Evolutionary conservation across 2,888 invertebrate species (phyloP).

Genomic region (Alcis repandata): DNA sequence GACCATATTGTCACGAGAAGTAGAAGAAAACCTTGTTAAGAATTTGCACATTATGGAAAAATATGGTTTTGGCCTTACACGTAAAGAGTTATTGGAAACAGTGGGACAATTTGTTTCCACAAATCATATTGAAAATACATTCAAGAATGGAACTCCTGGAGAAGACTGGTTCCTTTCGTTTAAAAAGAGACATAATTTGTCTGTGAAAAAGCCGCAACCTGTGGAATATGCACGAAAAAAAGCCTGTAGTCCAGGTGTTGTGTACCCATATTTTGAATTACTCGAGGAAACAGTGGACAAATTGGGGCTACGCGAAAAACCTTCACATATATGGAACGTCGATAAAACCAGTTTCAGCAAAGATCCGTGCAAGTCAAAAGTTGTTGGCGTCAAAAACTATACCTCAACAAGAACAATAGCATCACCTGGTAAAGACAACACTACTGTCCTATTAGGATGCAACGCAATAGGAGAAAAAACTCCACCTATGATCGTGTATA

Average conservation of each 20-base stretch:
- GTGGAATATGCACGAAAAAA: conserved; percentile 53
- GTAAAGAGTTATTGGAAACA: too few species aligned
- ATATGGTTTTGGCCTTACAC: too few species aligned
- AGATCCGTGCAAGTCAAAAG: conserved; percentile 41
- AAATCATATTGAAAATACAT: conserved; percentile 52
- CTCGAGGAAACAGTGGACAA: conserved; percentile 37
- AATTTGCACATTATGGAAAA: conserved; percentile 51
- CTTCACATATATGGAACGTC: conserved; percentile 33
- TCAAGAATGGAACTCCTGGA: conserved; percentile 46
- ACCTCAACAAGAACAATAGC: conserved; percentile 45
- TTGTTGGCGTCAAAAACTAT: conserved; percentile 44
- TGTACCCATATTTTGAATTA: conserved; percentile 43
- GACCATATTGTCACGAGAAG: conserved; percentile 47
- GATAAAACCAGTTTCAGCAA: conserved; percentile 34
- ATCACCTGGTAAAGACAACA: conserved; percentile 46
- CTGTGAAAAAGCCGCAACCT: conserved; percentile 63
- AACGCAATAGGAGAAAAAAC: conserved; percentile 50
- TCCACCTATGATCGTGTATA: conserved; percentile 50
- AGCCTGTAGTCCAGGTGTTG: conserved; percentile 42
- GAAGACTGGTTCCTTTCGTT: conserved; percentile 26
- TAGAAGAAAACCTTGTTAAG: conserved; percentile 50
- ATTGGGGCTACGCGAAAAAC: conserved; percentile 33
- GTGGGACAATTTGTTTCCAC: conserved; percentile 49
- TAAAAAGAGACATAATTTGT: conserved; percentile 53
- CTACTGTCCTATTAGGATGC: conserved; percentile 24